A percentile compares a stretch with the other conserved stretches of the same genome.
phyloP scores from a whole-genome alignment of 2,113 vertebrate species.

The Tautogolabrus adspersus region DNA sequence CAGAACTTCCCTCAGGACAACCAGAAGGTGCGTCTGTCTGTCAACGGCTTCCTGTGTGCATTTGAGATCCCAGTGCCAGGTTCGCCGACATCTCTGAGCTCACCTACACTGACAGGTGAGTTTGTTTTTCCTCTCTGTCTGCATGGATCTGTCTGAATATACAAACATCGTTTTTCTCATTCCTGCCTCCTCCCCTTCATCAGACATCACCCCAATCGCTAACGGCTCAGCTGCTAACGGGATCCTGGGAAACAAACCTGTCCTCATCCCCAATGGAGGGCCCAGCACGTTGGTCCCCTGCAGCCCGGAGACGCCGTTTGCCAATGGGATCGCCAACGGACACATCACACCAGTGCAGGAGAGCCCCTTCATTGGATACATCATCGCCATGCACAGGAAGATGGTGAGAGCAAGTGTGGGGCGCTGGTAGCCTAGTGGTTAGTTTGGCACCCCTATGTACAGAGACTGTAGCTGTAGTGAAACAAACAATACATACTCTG shows the following conservation, averaged over 20 bases:
- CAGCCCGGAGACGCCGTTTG: constrained; percentile 84
- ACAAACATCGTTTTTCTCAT: background rate
- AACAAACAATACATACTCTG: no score
- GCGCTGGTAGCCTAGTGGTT: no score
- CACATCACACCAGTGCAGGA: constrained; percentile 87
- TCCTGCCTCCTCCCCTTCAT: constrained; percentile 18
- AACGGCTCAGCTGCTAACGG: constrained; percentile 87
- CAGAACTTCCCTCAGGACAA: constrained; percentile 98
- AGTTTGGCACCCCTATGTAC: no score
- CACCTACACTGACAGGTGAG: constrained; percentile 90
- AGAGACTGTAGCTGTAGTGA: no score
- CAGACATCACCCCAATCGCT: constrained; percentile 76
- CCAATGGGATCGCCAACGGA: constrained; percentile 88
- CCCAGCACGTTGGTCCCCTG: constrained; percentile 88
- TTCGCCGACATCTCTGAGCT: constrained; percentile 90
- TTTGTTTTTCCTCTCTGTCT: background rate
- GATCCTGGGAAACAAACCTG: constrained; percentile 73
- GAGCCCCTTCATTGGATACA: constrained; percentile 94
- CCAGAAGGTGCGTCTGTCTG: constrained; percentile 95
- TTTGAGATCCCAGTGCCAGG: constrained; percentile 96
- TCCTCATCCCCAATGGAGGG: constrained; percentile 91
- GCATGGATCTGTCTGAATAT: background rate
- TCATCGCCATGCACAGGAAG: constrained; percentile 98
- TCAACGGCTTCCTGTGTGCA: constrained; percentile 94
- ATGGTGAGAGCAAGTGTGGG: constrained; percentile 86